Percentiles rank a stretch among this genome's conserved stretches.
Conservation (phyloP, 2,888 invertebrate genomes). For the Tridacna gigas region DNA sequence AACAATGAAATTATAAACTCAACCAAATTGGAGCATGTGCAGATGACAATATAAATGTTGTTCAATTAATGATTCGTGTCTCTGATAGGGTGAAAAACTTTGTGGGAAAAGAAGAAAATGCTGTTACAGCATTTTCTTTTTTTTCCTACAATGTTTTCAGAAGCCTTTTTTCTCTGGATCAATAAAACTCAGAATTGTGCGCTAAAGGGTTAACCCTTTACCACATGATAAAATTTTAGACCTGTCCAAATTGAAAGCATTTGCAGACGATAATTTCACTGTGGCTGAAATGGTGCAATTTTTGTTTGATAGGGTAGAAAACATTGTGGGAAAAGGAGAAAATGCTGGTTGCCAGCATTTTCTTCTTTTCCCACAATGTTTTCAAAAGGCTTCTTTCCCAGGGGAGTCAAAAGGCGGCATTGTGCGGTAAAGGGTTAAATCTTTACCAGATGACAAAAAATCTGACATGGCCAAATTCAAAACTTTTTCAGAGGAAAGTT, state of each 20-base stretch:
- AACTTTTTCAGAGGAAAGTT: too few species aligned
- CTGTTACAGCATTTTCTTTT: not conserved
- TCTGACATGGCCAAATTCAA: not conserved
- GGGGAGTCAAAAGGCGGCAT: not conserved
- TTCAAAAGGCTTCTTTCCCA: not conserved
- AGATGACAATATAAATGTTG: too few species aligned
- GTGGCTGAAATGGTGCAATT: too few species aligned
- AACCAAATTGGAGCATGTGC: too few species aligned
- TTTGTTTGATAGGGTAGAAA: too few species aligned
- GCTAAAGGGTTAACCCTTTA: not conserved
- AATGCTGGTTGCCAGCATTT: slow-evolving; percentile 3
- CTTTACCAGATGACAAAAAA: not conserved
- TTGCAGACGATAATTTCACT: too few species aligned
- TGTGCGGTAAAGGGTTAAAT: not conserved
- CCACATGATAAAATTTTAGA: not conserved
- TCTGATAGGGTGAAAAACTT: not conserved
- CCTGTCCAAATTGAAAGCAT: not conserved
- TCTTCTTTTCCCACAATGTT: slow-evolving; percentile 6
- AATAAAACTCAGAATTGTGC: not conserved
- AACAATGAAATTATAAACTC: too few species aligned
- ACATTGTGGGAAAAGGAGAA: not conserved
- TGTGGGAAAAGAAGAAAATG: not conserved
- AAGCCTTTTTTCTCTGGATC: not conserved
- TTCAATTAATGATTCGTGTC: too few species aligned
- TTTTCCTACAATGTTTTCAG: slow-evolving; percentile 4